Base-by-base conservation (phyloP, 2,113 vertebrate species). In the Xenus cinereus region DNA sequence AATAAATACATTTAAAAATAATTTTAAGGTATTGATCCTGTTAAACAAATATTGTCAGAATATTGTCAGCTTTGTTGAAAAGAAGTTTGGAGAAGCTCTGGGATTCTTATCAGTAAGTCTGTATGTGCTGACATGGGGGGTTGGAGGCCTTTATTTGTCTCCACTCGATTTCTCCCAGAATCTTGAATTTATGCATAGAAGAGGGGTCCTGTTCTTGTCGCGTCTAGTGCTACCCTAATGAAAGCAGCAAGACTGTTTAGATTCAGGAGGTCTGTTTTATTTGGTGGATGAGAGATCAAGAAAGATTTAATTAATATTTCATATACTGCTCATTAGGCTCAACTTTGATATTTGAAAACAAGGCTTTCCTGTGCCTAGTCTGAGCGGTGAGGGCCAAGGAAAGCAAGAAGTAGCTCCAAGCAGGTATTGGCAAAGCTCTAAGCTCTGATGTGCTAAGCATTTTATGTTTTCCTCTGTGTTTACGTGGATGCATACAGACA, bases 51-150 rank as follows among this genome's bases (percentile, higher is more conserved):
- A 13, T 13, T 39, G 37, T 92, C 21, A 12, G 20, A 54, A 56
- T 90, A 39, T 71, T 63, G 68, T 66, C 20, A 39, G 15, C 22
- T 89, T 80, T 74, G 64, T 50, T 2, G 3, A 20, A 81, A 73
- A 33, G 53, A 33, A 48, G 12, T 26, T 85, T 51, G 67, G 26
- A 77, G 56, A 21, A 56, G 30, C 30, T 80, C 67, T 80, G 28
- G 9, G 12, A 5, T 74, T 92, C 27, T 66, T 83, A 22, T 5
- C 37, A 41, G 32, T 46, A 80, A 27, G 12, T 90, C 62, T 76
- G 71, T 45, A 45, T 1, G 1, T 64, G 28, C 43, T 59, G n/a
- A 23, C 1, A 48, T 6, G 11, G 18, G 12, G 7, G 7, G 5
- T 12, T 77, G 33, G 72, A 77, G 35, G 33, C 69, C 23, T 81